Percentiles rank a stretch among this genome's conserved stretches.
These are phyloP conservation scores for Xylocopa sonorina DNA, from an alignment of 1,140 invertebrate genomes.

Conservation along the genomic window DNA sequence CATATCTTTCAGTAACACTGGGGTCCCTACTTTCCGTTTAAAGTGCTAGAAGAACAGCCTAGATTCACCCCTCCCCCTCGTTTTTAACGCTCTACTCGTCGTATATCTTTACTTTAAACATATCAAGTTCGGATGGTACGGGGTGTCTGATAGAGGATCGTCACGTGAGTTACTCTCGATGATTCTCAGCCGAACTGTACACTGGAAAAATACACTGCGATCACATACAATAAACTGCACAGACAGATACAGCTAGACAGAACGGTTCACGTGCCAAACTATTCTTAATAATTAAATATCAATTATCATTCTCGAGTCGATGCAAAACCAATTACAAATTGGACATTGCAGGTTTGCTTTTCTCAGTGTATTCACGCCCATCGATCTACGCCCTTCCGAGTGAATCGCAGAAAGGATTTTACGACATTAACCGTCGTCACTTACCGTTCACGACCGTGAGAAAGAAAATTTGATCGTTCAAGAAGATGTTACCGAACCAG, in stretches of 20 bases:
- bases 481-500: background rate
- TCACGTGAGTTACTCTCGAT: too few relatives aligned
- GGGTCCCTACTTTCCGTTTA: conserved; percentile 83
- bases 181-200: conserved; percentile 37
- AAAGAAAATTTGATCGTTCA: conserved; percentile 8
- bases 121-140: conserved; percentile 53
- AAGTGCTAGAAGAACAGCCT: conserved; percentile 84
- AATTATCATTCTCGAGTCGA: too few relatives aligned
- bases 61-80: conserved; percentile 74
- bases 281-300: too few relatives aligned
- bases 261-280: background rate
- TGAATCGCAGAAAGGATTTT: conserved; percentile 13
- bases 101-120: conserved; percentile 44
- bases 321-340: too few relatives aligned
- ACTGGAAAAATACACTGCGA: conserved; percentile 41
- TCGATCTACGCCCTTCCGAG: background rate
- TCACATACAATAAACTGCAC: background rate
- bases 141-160: conserved; percentile 67
- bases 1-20: conserved; percentile 78
- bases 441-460: conserved; percentile 9
- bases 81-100: conserved; percentile 69
- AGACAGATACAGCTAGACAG: background rate
- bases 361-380: conserved; percentile 51
- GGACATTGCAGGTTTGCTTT: background rate
- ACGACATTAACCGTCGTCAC: conserved; percentile 4